Evolutionary conservation across 2,888 invertebrate species (phyloP), one percentile per base, ranked within the genome.

Genomic region (Plagiodera versicolora): DNA sequence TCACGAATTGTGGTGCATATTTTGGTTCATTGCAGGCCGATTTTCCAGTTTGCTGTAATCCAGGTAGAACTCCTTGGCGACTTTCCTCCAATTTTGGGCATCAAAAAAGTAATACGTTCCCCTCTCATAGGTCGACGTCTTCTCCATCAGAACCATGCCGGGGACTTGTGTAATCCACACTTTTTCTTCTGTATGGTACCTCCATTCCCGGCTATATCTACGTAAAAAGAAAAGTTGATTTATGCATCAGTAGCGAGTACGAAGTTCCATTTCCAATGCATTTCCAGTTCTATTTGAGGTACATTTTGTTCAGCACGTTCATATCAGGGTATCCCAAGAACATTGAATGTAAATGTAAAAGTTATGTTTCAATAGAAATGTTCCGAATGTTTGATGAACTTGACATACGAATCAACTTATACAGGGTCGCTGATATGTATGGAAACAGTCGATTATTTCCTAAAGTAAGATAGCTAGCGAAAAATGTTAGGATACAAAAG

Each of bases 91-190:
- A 83, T 93, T 97, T 83, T 95, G 93, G 79, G 95, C 95, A 84
- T 99, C 99, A 82, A 99, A 99, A 84, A 97, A 97, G 85, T 95
- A 98, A 85, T 99, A 99, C 76, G 97, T 98, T 83, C 98, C 98
- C 78, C 97, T 88, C 85, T 99, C 98, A 83, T 95, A 98, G 72
- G 94, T 93, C 75, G 90, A 89, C 70, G 95, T 97, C 83, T 98
- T 98, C 81, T 98, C 95, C 74, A 93, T 88, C 78, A 95, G 91
- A 72, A 92, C 90, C 86, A 95, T 90, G 73, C 96, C 96, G 70
- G 96, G 96, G 76, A 95, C 95, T 82, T 97, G 92, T 75, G 97
- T 98, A 81, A 98, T 95, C 98, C 98, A 98, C 77, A 98, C 95
- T 82, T 96, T 94, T 81, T 99, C 98, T 80, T 97, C 96, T 86